A percentile compares a stretch with the other conserved stretches of the same genome.
Evolutionary conservation across 1,140 invertebrate genomes (phyloP).

Genomic region (Papilio helenus): DNA sequence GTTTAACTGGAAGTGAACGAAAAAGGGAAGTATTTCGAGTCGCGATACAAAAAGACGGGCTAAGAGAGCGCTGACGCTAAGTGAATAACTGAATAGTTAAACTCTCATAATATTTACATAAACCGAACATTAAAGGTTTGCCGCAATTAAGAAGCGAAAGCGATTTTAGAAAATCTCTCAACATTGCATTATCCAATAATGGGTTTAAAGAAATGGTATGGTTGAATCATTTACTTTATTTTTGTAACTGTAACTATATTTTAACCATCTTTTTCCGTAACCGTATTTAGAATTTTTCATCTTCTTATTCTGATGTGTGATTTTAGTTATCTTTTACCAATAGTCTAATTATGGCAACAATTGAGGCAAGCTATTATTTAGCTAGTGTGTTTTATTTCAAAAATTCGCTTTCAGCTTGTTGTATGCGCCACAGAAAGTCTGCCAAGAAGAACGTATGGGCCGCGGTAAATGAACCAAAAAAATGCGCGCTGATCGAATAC

Average conservation of each 20-base stretch:
- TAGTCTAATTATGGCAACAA: not conserved
- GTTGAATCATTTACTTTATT: not conserved
- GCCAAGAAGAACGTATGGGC: constrained; percentile 61
- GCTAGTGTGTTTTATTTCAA: not conserved
- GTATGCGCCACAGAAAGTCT: constrained; percentile 45
- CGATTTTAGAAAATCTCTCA: constrained; percentile 33
- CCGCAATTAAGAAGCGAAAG: constrained; percentile 50
- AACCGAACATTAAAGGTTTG: constrained; percentile 73
- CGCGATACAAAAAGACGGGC: constrained; percentile 75
- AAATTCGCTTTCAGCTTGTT: constrained; percentile 30
- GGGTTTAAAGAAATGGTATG: not conserved
- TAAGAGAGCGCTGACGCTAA: constrained; percentile 72
- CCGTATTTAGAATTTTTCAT: not conserved
- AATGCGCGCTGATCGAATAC: constrained; percentile 76
- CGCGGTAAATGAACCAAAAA: constrained; percentile 79
- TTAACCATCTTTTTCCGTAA: not conserved
- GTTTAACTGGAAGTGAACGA: constrained; percentile 61
- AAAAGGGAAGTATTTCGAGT: constrained; percentile 59
- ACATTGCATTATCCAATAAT: not conserved
- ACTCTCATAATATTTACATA: constrained; percentile 81
- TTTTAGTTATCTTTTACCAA: not conserved
- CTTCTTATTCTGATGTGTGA: not conserved
- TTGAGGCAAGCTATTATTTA: not conserved
- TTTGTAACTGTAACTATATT: not conserved
- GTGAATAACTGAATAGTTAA: constrained; percentile 82